These are phyloP conservation scores for Carlito syrichta DNA, from an alignment of 2,113 vertebrate species.

Conservation along the genomic window DNA sequence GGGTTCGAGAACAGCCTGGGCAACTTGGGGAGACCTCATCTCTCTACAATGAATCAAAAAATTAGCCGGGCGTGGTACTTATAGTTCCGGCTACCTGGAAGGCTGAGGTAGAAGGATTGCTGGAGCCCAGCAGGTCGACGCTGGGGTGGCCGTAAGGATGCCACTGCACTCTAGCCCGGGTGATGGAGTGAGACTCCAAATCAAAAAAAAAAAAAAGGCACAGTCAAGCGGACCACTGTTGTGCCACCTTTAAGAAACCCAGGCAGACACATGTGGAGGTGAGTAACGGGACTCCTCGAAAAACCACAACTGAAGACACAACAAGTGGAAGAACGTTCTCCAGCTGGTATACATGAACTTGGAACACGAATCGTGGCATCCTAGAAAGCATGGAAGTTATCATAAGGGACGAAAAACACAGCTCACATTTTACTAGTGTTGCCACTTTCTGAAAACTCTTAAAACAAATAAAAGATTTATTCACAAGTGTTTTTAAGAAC, in stretches of 20 bases:
- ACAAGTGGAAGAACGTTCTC: background rate
- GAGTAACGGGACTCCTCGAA: background rate
- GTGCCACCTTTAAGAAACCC: background rate
- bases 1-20: too few species aligned
- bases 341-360: background rate
- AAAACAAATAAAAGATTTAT: slow-evolving; percentile 22
- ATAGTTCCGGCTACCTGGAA: too few species aligned
- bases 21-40: too few species aligned
- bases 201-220: too few species aligned
- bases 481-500: slow-evolving; percentile 57
- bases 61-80: too few species aligned
- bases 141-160: too few species aligned
- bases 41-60: too few species aligned
- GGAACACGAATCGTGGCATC: background rate
- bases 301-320: background rate
- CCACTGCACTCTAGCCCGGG: too few species aligned
- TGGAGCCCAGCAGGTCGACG: too few species aligned
- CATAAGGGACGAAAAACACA: background rate
- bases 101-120: too few species aligned
- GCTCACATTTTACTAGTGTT: background rate
- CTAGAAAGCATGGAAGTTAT: background rate
- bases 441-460: background rate
- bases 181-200: too few species aligned
- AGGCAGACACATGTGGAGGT: background rate
- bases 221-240: background rate